A percentile compares a stretch with the other conserved stretches of the same genome.
These are phyloP conservation scores for Plectus sambesii DNA, from an alignment of 1,140 invertebrate genomes.

Conservation along the genomic window DNA sequence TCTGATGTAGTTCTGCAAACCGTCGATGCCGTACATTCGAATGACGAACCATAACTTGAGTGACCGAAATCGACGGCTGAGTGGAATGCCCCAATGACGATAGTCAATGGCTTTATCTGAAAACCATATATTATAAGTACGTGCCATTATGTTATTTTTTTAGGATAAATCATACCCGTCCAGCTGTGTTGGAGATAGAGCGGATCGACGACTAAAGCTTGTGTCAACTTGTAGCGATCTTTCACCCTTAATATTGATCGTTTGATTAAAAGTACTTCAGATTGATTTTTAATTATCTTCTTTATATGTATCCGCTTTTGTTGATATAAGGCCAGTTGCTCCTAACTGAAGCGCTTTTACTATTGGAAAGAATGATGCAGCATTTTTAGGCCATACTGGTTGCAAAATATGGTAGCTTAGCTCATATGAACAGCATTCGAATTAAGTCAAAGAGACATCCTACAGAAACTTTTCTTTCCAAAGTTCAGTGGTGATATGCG, in stretches of 20 bases:
- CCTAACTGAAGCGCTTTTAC: neutral
- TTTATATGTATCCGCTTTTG: neutral
- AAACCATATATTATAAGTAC: slow-evolving; percentile 20
- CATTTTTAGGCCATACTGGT: no score
- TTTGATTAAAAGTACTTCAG: slow-evolving; percentile 12
- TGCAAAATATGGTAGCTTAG: no score
- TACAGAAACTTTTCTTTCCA: no score
- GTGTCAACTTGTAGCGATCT: slow-evolving; percentile 73
- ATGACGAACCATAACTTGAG: slow-evolving; percentile 96
- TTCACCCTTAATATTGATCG: slow-evolving; percentile 56
- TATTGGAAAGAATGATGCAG: no score
- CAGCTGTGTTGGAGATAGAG: slow-evolving; percentile 94
- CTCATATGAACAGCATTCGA: slow-evolving; percentile 12
- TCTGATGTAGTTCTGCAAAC: slow-evolving; percentile 79
- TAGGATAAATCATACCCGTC: slow-evolving; percentile 51
- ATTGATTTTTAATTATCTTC: neutral
- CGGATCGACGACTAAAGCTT: slow-evolving; percentile 88
- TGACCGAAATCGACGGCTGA: slow-evolving; percentile 79
- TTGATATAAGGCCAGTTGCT: neutral
- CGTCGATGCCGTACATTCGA: slow-evolving; percentile 79
- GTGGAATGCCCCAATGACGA: slow-evolving; percentile 88
- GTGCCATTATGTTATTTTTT: slow-evolving; percentile 7
- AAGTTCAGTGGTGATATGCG: neutral
- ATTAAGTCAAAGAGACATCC: no score
- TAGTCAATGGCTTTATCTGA: slow-evolving; percentile 85